Conservation (phyloP, 2,113 vertebrate genomes). For the Reinhardtius hippoglossoides region DNA sequence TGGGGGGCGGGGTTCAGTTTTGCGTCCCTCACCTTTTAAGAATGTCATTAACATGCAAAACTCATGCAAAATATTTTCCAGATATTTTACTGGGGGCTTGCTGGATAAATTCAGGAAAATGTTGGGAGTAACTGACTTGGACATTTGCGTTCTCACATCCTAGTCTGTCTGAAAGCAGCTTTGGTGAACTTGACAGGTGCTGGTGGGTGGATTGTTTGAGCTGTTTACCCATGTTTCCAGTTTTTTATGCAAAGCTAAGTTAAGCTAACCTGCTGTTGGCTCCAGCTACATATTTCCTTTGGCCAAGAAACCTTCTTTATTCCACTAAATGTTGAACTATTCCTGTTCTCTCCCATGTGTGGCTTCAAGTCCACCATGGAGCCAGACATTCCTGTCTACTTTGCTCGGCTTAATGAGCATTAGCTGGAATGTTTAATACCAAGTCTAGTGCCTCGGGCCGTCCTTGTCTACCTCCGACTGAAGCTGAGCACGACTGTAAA, state of each 20-base stretch:
- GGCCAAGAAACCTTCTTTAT: not conserved
- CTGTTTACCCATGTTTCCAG: not conserved
- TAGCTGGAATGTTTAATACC: slow-evolving; percentile 57
- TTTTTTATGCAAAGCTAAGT: not conserved
- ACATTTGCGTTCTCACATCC: no score
- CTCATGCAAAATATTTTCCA: no score
- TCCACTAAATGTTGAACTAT: not conserved
- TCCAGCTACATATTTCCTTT: not conserved
- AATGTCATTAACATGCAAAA: no score
- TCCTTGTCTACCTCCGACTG: slow-evolving; percentile 28
- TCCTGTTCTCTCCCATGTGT: not conserved
- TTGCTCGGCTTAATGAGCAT: slow-evolving; percentile 50
- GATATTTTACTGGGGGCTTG: no score
- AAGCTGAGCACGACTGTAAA: slow-evolving; percentile 31
- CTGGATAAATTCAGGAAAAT: no score
- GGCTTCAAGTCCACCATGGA: slow-evolving; percentile 3
- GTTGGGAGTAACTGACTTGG: no score
- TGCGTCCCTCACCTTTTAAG: no score
- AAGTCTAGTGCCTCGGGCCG: slow-evolving; percentile 38
- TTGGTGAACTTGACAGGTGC: not conserved
- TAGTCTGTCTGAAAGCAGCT: not conserved
- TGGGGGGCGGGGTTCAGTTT: no score
- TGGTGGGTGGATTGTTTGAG: not conserved
- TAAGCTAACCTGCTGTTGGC: not conserved
- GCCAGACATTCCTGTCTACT: slow-evolving; percentile 60